phyloP scores from a whole-genome alignment of 1,140 invertebrate species.

The Agrilus planipennis region DNA sequence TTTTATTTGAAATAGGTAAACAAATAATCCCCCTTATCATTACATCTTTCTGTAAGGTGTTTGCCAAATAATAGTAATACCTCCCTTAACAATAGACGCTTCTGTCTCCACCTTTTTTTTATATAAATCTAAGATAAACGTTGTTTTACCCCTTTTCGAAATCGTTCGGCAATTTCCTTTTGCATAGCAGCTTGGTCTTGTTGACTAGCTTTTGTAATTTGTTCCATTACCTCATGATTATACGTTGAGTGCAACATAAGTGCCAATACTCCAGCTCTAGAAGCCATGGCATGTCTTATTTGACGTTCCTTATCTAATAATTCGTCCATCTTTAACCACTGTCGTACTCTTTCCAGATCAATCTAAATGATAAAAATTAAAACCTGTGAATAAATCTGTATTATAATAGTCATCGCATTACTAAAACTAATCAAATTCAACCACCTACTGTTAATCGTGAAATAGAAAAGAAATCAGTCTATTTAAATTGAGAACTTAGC shows the following conservation, averaged over 20 bases:
- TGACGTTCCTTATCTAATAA: conserved; percentile 88
- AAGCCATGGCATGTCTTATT: conserved; percentile 76
- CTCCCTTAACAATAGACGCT: too few relatives aligned
- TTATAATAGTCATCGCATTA: too few relatives aligned
- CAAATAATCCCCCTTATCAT: too few relatives aligned
- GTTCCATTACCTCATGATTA: conserved; percentile 82
- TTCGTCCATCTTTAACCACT: conserved; percentile 91
- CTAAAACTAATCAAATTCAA: too few relatives aligned
- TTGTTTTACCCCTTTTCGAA: conserved; percentile 11
- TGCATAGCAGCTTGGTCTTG: conserved; percentile 30
- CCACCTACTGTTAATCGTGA: too few relatives aligned
- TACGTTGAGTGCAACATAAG: conserved; percentile 91
- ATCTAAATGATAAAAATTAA: conserved; percentile 34
- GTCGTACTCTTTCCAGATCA: conserved; percentile 61
- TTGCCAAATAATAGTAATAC: too few relatives aligned
- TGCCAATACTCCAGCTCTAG: conserved; percentile 78
- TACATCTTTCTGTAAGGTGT: too few relatives aligned
- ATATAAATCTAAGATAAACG: conserved; percentile 8
- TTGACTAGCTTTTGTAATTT: conserved; percentile 37
- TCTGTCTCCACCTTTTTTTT: conserved; percentile 10
- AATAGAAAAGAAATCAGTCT: too few relatives aligned
- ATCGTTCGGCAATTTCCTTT: conserved; percentile 19
- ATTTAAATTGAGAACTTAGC: too few relatives aligned
- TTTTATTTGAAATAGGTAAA: too few relatives aligned
- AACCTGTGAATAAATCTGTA: too few relatives aligned